phyloP scores from a whole-genome alignment of 2,113 vertebrate species.

The Mastomys coucha region DNA sequence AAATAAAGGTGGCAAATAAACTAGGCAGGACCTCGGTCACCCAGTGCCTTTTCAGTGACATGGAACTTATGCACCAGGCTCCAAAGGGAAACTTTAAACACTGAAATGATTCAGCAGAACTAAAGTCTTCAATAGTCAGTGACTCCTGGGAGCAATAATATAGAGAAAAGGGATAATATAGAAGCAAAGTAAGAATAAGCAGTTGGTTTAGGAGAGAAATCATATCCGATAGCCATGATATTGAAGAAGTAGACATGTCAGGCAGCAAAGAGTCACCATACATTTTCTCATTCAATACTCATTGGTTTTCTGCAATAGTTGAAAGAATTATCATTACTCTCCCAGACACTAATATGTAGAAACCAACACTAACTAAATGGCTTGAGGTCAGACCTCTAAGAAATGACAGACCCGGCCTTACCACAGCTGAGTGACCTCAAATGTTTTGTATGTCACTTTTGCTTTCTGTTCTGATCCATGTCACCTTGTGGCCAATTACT shows the following conservation, averaged over 20 bases:
- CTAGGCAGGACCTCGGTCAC: not conserved
- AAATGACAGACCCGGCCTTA: not conserved
- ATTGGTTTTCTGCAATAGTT: not conserved
- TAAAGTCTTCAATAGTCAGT: not conserved
- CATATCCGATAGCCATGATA: not conserved
- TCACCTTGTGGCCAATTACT: not conserved
- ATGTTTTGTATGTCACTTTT: not conserved
- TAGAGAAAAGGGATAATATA: not conserved
- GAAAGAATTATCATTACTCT: not conserved
- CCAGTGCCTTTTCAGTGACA: not conserved
- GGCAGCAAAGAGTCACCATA: not conserved
- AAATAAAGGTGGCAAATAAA: not conserved
- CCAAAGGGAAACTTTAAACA: not conserved
- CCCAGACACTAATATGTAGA: not conserved
- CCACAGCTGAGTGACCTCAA: not conserved
- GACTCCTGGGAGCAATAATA: not conserved
- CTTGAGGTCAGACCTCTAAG: not conserved
- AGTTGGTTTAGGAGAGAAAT: not conserved
- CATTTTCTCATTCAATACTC: not conserved
- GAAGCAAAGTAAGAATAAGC: not conserved
- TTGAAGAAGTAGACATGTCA: not conserved
- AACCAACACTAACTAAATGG: constrained; percentile 13
- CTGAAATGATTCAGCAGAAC: not conserved
- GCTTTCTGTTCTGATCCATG: not conserved
- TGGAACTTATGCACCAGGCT: not conserved